phyloP scores from a whole-genome alignment of 2,797 vertebrate species.

The Lophius americanus region DNA sequence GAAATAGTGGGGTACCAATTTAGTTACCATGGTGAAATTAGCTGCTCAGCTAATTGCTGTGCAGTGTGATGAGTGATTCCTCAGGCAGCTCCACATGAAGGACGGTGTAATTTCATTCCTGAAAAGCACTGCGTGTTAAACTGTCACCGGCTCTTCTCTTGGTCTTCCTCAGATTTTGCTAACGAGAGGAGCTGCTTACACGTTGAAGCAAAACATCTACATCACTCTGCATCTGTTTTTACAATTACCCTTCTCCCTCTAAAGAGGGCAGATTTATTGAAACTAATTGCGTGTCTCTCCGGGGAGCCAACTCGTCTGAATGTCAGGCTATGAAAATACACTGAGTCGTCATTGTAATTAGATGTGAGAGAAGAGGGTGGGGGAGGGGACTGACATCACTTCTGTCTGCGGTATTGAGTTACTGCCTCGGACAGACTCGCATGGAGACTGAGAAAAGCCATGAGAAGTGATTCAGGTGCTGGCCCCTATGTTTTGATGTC shows the following conservation, averaged over 20 bases:
- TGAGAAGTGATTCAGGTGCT: conserved; percentile 35
- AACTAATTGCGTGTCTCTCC: conserved; percentile 78
- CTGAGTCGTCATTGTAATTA: conserved; percentile 78
- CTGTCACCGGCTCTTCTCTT: conserved; percentile 58
- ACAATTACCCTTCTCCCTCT: conserved; percentile 63
- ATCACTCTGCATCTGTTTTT: conserved; percentile 61
- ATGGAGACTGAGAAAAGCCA: conserved; percentile 24
- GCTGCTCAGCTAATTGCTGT: conserved; percentile 45
- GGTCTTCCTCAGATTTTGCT: conserved; percentile 31
- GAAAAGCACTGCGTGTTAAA: conserved; percentile 31
- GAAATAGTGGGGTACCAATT: too few species aligned
- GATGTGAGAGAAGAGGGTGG: conserved; percentile 69
- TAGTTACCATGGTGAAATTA: conserved; percentile 21
- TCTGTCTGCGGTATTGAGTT: conserved; percentile 74
- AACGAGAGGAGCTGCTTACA: conserved; percentile 18
- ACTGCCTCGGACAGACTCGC: conserved; percentile 57
- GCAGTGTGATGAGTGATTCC: conserved; percentile 32
- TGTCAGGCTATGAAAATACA: conserved; percentile 80
- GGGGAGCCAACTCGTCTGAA: conserved; percentile 77
- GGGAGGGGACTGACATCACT: conserved; percentile 75
- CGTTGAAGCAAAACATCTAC: conserved; percentile 53
- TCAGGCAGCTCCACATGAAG: conserved; percentile 22
- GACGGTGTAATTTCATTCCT: conserved; percentile 45
- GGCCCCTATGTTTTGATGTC: conserved; percentile 21
- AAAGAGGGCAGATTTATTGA: conserved; percentile 72